These are phyloP conservation scores for Calameuta filiformis DNA, from an alignment of 2,888 invertebrate genomes.

Conservation along the genomic window DNA sequence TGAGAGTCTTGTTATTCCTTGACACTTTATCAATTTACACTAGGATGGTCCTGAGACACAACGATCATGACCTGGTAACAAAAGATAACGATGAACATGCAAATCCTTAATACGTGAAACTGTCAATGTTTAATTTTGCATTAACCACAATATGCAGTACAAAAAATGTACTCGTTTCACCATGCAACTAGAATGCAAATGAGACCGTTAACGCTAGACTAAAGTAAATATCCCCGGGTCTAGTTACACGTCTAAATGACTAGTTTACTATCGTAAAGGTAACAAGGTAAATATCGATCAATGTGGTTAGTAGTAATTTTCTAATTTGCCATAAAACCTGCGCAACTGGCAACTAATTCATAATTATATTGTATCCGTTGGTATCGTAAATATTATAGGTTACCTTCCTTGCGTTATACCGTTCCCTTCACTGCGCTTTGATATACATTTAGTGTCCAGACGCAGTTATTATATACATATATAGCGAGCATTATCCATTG, in stretches of 20 bases:
- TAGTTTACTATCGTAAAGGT: background rate
- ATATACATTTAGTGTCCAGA: background rate
- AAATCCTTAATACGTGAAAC: background rate
- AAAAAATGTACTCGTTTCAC: background rate
- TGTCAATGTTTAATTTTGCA: background rate
- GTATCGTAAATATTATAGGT: background rate
- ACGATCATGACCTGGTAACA: background rate
- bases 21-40: background rate
- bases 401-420: background rate
- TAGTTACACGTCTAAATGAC: background rate
- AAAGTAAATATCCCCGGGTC: background rate
- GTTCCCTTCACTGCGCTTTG: background rate
- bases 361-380: background rate
- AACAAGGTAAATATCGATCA: slow-evolving; percentile 10
- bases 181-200: background rate
- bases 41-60: background rate
- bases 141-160: background rate
- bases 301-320: slow-evolving; percentile 29
- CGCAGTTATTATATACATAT: background rate
- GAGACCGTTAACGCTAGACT: background rate
- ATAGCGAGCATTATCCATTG: background rate
- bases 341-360: slow-evolving; percentile 1
- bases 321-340: slow-evolving; percentile 33
- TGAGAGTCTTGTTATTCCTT: background rate
- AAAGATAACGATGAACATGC: background rate